Conservation (phyloP, 2,113 vertebrate genomes). For the Dromaius novaehollandiae region DNA sequence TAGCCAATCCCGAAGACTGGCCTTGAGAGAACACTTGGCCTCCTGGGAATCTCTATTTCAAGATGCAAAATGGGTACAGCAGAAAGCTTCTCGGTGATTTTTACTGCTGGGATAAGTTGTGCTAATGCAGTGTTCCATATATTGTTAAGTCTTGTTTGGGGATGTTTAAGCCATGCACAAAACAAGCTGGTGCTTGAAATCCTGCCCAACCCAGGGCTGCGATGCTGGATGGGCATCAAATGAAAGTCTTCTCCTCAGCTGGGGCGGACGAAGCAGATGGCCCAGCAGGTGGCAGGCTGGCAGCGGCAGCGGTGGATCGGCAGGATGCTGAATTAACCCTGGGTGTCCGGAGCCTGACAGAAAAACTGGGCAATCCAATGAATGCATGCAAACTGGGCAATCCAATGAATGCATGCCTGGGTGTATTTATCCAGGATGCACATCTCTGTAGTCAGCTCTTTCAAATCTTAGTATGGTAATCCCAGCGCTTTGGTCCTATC, state of each 20-base stretch:
- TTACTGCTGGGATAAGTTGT: not conserved
- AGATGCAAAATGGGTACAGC: not conserved
- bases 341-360: accelerated
- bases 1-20: not conserved
- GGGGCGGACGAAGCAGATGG: not conserved
- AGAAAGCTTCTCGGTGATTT: not conserved
- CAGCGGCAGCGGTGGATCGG: too few relatives aligned
- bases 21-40: not conserved
- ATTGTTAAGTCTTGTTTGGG: not conserved
- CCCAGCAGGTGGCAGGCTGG: conserved; percentile 47
- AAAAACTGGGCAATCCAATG: not conserved
- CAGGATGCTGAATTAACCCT: accelerated
- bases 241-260: not conserved
- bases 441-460: not conserved
- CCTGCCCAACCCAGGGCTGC: accelerated
- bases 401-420: accelerated
- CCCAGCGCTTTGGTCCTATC: accelerated
- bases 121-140: accelerated
- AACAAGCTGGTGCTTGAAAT: accelerated
- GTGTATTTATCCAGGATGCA: not conserved
- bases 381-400: not conserved
- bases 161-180: accelerated
- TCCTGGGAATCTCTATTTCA: not conserved
- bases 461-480: accelerated
- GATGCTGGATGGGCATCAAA: not conserved